These are phyloP conservation scores for Colossoma macropomum DNA, from an alignment of 2,113 vertebrate species.

Conservation along the genomic window DNA sequence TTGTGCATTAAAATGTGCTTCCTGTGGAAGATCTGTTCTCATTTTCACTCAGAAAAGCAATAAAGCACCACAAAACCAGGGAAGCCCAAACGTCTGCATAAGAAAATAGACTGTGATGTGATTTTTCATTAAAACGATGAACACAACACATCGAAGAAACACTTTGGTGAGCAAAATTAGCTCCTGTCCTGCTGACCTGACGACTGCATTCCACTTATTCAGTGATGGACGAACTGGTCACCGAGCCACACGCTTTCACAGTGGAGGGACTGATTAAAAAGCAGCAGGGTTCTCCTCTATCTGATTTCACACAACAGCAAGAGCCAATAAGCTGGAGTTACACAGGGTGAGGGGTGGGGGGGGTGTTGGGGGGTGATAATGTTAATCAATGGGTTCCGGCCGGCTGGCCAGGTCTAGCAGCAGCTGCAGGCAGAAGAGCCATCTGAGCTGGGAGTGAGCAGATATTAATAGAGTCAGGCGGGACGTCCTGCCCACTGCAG, in stretches of 20 bases:
- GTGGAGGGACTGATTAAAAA: neutral
- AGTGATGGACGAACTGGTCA: neutral
- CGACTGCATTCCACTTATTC: neutral
- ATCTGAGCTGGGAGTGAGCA: constrained; percentile 35
- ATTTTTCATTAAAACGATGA: too few species aligned
- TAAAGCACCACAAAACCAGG: too few species aligned
- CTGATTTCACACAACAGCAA: constrained; percentile 6
- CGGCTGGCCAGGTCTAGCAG: neutral
- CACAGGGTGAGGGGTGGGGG: neutral
- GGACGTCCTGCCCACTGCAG: neutral
- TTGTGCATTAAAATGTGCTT: too few species aligned
- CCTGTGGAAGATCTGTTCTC: too few species aligned
- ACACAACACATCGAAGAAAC: too few species aligned
- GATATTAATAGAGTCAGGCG: constrained; percentile 65
- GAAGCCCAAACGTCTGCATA: too few species aligned
- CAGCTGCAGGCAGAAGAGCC: constrained; percentile 22
- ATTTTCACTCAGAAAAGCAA: too few species aligned
- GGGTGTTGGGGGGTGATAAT: neutral
- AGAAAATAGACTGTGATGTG: too few species aligned
- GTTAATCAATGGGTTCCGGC: constrained; percentile 38
- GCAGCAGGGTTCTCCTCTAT: neutral
- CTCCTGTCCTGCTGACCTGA: too few species aligned
- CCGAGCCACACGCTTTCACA: neutral
- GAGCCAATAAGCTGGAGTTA: neutral
- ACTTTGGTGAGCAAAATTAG: too few species aligned